Base-by-base conservation (phyloP, 2,113 vertebrate species). In the Lanius collurio region DNA sequence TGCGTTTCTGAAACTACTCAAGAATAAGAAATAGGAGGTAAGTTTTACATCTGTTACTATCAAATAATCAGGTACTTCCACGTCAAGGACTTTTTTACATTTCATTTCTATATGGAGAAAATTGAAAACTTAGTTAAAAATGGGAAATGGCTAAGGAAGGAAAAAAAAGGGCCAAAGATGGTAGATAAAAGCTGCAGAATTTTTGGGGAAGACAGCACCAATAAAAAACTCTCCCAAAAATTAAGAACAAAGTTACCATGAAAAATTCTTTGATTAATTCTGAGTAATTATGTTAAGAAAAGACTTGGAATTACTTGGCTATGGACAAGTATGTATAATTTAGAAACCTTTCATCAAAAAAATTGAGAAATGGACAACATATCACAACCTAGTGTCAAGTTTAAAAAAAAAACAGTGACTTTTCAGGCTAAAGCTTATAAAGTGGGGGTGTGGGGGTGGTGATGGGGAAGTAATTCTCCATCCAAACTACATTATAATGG, bases 401-500 rank as follows among this genome's bases (percentile, higher is more conserved):
- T 39, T 11, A 16, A 39, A 65, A 69, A 49, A 70, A 63, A 39
- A 39, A 0, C 0, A 12, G 7, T 19, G 19, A 55, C 11, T 53
- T 89, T 64, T 46, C 15, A 49, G 27, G 13, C 13, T 42, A 69
- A 52, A 73, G 3, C 5, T 64, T 69, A n/a, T 39, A 22, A 57
- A 67, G 18, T 41, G 19, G 3, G 4, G 3, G 9, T 19, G 6
- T 23, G 23, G 5, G 23, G 11, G 15, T 15, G 1, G 13, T 3
- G 3, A 17, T 60, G n/a, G 33, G 18, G 15, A 5, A 37, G 15
- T 13, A 23, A 74, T 56, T 74, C 21, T 69, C 46, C 6, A 49
- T 52, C 10, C 16, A 74, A 90, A 67, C 11, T 59, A 49, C 13
- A 28, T 31, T 65, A 55, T 31, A 63, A 41, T 17, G 10, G 19